A percentile compares a stretch with the other conserved stretches of the same genome.
Conservation (phyloP, 2,888 invertebrate species). For the Adineta ricciae region DNA sequence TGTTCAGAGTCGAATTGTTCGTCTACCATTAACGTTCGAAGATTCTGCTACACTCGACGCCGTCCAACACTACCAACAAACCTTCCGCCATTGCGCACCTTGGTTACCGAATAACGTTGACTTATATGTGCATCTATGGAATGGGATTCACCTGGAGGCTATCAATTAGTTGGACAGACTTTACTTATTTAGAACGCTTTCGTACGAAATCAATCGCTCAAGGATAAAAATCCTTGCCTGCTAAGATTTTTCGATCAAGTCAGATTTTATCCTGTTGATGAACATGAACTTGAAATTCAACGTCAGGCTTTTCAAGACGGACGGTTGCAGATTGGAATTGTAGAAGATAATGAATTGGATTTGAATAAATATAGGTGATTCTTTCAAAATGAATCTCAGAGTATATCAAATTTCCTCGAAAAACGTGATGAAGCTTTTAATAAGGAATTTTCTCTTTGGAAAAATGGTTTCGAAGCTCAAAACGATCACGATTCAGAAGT, state of each 20-base stretch:
- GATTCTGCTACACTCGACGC: background rate
- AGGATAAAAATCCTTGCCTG: background rate
- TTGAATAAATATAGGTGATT: background rate
- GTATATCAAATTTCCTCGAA: background rate
- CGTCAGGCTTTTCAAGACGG: background rate
- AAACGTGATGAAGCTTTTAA: background rate
- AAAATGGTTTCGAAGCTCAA: background rate
- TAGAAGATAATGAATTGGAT: background rate
- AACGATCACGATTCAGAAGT: no score
- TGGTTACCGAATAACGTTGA: background rate
- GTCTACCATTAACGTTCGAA: background rate
- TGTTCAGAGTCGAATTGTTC: background rate
- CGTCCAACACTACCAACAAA: background rate
- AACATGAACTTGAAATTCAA: background rate
- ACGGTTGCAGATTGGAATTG: background rate
- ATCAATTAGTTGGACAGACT: background rate
- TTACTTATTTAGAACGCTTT: background rate
- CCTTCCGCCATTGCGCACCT: background rate
- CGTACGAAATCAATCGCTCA: background rate
- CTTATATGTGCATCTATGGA: background rate
- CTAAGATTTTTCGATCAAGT: background rate
- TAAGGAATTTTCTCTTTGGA: background rate
- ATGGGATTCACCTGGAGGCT: background rate
- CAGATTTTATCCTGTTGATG: background rate
- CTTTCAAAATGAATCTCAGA: background rate